A percentile compares a stretch with the other conserved stretches of the same genome.
Evolutionary conservation across 2,113 vertebrate genomes (phyloP).

Genomic region (Synchiropus splendidus): DNA sequence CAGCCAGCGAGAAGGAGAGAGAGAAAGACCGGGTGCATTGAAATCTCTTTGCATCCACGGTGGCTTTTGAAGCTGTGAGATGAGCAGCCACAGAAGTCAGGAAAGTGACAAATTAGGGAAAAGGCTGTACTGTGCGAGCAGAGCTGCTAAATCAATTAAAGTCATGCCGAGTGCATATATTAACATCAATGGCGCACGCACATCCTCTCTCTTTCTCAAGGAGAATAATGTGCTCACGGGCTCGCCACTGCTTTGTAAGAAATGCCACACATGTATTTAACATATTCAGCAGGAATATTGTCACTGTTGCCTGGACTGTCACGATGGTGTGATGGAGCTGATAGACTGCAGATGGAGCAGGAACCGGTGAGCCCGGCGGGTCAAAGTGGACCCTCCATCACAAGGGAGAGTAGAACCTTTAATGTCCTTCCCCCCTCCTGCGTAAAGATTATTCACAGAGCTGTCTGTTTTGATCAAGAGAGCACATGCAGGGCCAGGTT

Average conservation of each 20-base stretch:
- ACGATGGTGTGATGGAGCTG: conserved; percentile 74
- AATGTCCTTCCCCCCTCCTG: too few species aligned
- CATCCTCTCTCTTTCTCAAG: conserved; percentile 13
- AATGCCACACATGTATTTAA: conserved; percentile 61
- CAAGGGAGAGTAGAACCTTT: conserved; percentile 41
- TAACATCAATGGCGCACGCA: conserved; percentile 48
- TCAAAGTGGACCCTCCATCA: conserved; percentile 39
- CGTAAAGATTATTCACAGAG: conserved; percentile 58
- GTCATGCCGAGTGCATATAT: conserved; percentile 59
- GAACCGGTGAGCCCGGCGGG: conserved; percentile 34
- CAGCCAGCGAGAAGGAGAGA: conserved; percentile 13
- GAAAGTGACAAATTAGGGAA: conserved; percentile 69
- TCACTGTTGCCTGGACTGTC: conserved; percentile 87
- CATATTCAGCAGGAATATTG: conserved; percentile 68
- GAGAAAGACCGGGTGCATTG: conserved; percentile 37
- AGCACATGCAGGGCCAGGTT: conserved; percentile 68
- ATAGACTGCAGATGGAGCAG: conserved; percentile 80
- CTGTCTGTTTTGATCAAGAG: conserved; percentile 56
- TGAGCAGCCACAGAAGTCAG: conserved; percentile 63
- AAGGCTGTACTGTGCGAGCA: conserved; percentile 58
- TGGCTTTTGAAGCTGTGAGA: conserved; percentile 62
- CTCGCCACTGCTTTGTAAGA: too few species aligned
- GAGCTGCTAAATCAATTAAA: conserved; percentile 70
- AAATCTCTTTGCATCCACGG: conserved; percentile 56
- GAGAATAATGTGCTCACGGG: conserved; percentile 21